Percentiles rank a stretch among this genome's conserved stretches.
These are phyloP conservation scores for Pseudomugil tenellus DNA, from an alignment of 2,797 vertebrate species.

Conservation along the genomic window DNA sequence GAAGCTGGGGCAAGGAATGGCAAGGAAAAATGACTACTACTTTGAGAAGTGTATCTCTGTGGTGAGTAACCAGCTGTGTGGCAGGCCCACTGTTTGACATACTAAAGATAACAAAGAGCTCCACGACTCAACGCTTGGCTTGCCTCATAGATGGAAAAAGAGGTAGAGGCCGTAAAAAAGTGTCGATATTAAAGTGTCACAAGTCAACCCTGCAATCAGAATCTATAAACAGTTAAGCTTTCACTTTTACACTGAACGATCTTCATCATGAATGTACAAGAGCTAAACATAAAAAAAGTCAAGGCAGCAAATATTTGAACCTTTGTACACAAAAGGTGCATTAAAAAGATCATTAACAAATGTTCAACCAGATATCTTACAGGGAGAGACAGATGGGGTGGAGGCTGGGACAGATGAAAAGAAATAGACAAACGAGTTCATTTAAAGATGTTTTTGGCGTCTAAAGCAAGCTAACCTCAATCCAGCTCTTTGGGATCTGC, in stretches of 20 bases:
- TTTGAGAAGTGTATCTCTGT: constrained; percentile 45
- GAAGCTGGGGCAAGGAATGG: not conserved
- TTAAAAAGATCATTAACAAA: constrained; percentile 35
- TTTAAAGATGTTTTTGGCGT: constrained; percentile 77
- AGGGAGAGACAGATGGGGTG: constrained; percentile 51
- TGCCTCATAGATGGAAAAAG: constrained; percentile 39
- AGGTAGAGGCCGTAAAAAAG: constrained; percentile 31
- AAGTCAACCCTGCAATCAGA: constrained; percentile 11
- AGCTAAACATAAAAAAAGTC: constrained; percentile 11
- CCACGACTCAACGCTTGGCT: constrained; percentile 35
- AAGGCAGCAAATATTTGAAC: constrained; percentile 18
- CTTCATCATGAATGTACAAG: constrained; percentile 1
- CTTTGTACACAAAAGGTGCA: constrained; percentile 14
- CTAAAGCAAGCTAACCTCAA: constrained; percentile 79
- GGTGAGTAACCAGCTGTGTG: constrained; percentile 66
- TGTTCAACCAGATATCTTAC: constrained; percentile 29
- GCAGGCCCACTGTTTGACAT: constrained; percentile 59
- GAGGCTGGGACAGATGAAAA: constrained; percentile 62
- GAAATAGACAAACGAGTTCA: constrained; percentile 77
- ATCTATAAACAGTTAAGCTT: not conserved
- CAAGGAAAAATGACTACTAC: constrained; percentile 35
- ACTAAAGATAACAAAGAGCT: constrained; percentile 64
- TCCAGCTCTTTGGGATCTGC: constrained; percentile 84
- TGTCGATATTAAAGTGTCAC: constrained; percentile 28
- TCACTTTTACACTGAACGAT: constrained; percentile 6